Conservation (phyloP, 2,888 invertebrate species). For the Andrena chrysosceles region DNA sequence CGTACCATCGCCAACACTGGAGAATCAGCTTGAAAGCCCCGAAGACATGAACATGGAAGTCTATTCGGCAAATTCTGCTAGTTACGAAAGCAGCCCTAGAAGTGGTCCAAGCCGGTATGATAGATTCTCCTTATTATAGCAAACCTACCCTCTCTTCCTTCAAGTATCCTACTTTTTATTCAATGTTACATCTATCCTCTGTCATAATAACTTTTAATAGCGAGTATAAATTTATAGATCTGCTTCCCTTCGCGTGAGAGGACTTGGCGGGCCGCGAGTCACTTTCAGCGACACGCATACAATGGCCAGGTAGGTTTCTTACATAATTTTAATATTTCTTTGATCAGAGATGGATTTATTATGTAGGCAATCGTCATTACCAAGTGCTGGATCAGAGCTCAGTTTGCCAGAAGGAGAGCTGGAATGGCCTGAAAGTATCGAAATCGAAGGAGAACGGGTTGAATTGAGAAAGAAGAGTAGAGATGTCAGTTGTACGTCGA, state of each 20-base stretch:
- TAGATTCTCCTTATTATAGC: constrained; percentile 9
- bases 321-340: constrained; percentile 5
- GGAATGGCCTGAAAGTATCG: constrained; percentile 88
- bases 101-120: constrained; percentile 87
- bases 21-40: constrained; percentile 86
- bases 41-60: constrained; percentile 81
- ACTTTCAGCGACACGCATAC: constrained; percentile 88
- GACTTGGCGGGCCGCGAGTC: constrained; percentile 86
- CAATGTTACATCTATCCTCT: no score
- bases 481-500: constrained; percentile 80
- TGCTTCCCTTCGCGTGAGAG: constrained; percentile 88
- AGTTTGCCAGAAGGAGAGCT: constrained; percentile 87
- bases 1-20: constrained; percentile 89
- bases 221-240: constrained; percentile 84
- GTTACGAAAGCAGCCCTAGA: constrained; percentile 91
- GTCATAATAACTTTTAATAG: not conserved
- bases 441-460: constrained; percentile 89
- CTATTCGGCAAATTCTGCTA: constrained; percentile 86
- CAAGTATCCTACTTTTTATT: not conserved
- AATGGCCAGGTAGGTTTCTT: constrained; percentile 85
- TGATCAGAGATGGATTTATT: not conserved
- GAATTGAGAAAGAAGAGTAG: constrained; percentile 87
- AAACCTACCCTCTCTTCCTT: not conserved
- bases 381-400: constrained; percentile 90
- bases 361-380: constrained; percentile 90